Evolutionary conservation across 1,140 invertebrate genomes (phyloP).

Genomic region (Lysiphlebus fabarum): DNA sequence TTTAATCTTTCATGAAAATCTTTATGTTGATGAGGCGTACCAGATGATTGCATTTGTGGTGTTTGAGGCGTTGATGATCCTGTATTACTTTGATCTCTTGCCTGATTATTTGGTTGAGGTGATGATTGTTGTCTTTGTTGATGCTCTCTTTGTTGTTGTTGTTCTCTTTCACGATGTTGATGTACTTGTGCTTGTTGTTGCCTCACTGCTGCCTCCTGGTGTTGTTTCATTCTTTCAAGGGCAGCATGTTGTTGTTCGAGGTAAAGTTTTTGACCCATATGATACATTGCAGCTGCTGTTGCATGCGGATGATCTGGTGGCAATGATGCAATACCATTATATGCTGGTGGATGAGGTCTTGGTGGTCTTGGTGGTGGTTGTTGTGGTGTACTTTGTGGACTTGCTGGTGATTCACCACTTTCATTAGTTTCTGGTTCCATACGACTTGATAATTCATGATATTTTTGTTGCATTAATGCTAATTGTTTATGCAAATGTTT

Average conservation of each 20-base stretch:
- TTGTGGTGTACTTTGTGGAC: constrained; percentile 54
- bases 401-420: constrained; percentile 65
- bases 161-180: constrained; percentile 39
- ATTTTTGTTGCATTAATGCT: constrained; percentile 87
- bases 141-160: constrained; percentile 44
- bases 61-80: constrained; percentile 49
- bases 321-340: constrained; percentile 56
- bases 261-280: constrained; percentile 51
- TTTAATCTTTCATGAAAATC: constrained; percentile 54
- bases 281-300: constrained; percentile 54
- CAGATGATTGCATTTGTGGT: constrained; percentile 45
- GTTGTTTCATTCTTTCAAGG: constrained; percentile 57
- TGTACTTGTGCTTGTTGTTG: constrained; percentile 39
- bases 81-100: constrained; percentile 41
- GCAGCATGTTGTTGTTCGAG: constrained; percentile 57
- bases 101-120: constrained; percentile 51
- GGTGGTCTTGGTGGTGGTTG: constrained; percentile 58
- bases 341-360: constrained; percentile 56
- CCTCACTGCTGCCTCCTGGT: constrained; percentile 53
- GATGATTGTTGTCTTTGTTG: constrained; percentile 55
- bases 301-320: constrained; percentile 56
- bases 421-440: constrained; percentile 72
- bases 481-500: constrained; percentile 84
- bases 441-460: constrained; percentile 78
- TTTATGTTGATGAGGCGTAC: constrained; percentile 55